Evolutionary conservation across 2,888 invertebrate species (phyloP).

Genomic region (Furcula furcula): DNA sequence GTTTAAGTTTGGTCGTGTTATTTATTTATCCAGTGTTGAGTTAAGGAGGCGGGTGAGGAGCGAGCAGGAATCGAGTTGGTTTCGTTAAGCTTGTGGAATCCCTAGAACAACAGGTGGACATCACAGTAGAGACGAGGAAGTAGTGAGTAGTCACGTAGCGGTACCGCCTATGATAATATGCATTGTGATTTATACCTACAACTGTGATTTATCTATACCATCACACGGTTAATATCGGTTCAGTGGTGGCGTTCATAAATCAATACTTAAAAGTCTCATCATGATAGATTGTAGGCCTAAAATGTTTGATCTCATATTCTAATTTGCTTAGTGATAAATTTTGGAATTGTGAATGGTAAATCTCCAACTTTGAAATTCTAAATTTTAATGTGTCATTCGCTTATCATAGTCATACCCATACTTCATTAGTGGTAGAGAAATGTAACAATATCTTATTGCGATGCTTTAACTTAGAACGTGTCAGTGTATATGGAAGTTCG

Average conservation of each 20-base stretch:
- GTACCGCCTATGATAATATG: constrained; percentile 73
- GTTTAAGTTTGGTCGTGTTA: constrained; percentile 61
- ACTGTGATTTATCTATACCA: constrained; percentile 78
- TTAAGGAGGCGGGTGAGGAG: constrained; percentile 51
- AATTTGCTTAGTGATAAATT: constrained; percentile 80
- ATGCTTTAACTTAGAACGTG: constrained; percentile 79
- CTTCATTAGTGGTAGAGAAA: constrained; percentile 72
- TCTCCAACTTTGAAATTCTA: constrained; percentile 73
- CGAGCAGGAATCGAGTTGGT: constrained; percentile 18
- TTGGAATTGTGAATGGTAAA: constrained; percentile 72
- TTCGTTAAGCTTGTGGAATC: constrained; percentile 54
- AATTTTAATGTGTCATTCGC: constrained; percentile 70
- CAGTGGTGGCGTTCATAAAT: constrained; percentile 75
- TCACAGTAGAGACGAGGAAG: constrained; percentile 41
- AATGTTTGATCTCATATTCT: constrained; percentile 82
- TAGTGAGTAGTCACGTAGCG: constrained; percentile 67
- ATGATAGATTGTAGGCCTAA: constrained; percentile 80
- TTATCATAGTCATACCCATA: constrained; percentile 53
- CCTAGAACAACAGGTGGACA: constrained; percentile 42
- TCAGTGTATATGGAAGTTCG: constrained; percentile 72
- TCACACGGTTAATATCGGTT: constrained; percentile 66
- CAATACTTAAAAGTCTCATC: constrained; percentile 75
- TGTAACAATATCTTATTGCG: constrained; percentile 80
- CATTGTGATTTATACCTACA: constrained; percentile 76
- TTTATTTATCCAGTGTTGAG: constrained; percentile 61